Conservation (phyloP, 2,113 vertebrate species). For the Tragelaphus scriptus region DNA sequence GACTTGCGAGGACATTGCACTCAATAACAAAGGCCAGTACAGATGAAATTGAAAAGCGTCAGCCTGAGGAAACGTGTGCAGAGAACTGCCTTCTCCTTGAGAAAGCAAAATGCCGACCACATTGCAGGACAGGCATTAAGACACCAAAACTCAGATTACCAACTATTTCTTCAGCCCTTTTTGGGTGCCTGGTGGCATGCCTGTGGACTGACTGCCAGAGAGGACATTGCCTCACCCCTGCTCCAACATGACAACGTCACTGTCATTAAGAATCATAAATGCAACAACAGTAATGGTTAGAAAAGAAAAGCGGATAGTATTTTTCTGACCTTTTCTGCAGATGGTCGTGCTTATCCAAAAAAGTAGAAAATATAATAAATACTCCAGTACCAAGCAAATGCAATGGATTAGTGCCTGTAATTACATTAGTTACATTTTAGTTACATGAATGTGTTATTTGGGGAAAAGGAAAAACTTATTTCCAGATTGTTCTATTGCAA, state of each 20-base stretch:
- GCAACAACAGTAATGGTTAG: neutral
- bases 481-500: neutral
- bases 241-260: neutral
- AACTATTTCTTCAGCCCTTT: neutral
- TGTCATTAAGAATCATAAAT: neutral
- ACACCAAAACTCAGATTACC: no score
- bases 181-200: accelerated
- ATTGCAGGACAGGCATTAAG: neutral
- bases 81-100: neutral
- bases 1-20: neutral
- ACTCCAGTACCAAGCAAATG: neutral
- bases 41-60: neutral
- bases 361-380: neutral
- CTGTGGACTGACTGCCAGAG: neutral
- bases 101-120: neutral
- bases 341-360: neutral
- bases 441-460: neutral
- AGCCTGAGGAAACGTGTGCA: neutral
- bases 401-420: neutral
- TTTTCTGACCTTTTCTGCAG: neutral
- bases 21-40: neutral
- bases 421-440: neutral
- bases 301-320: neutral
- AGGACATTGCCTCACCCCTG: neutral
- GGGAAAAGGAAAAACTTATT: neutral